Evolutionary conservation across 2,888 invertebrate genomes (phyloP), one percentile per base, ranked within the genome.

Genomic region (Eurytoma californica): DNA sequence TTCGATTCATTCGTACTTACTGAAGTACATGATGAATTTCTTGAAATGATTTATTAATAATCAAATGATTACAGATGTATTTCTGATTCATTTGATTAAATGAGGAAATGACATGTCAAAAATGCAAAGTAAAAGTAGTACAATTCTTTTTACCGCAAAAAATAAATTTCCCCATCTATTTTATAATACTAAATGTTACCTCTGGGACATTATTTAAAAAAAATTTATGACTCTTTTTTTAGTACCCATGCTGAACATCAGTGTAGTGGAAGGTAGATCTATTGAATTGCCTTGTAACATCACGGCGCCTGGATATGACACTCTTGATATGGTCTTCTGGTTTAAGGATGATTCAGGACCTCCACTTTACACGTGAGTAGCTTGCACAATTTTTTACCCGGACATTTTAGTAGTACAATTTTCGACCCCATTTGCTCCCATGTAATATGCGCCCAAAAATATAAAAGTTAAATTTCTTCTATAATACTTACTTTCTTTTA

Each of bases 261-360:
- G 96, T 91, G 96, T 96, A 47, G 96, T 97, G 84, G 96, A 97
- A 91, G 97, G 97, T 73, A 95, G 95, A 92, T 94, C 94, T 89
- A 96, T 96, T 80, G 95, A 95, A 91, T 93, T 97, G 88, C 96
- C 97, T 53, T 97, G 97, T 90, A 95, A 97, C 91, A 95, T 97
- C 81, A 94, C 94, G 82, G 95, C 96, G 66, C 94, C 95, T 55
- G 93, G 93, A 86, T 94, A 95, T 90, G 96, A 97, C 91, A 95
- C 95, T 90, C 95, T 97, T 84, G 95, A 96, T 92, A 96, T 97
- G 95, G 96, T 97, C 82, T 94, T 97, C 91, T 97, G 97, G 97
- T 97, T 97, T 92, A 94, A 95, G 86, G 95, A 96, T 87, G 96
- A 96, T 86, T 95, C 95, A 73, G 96, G 96, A 72, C 95, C 95